Base-by-base conservation (phyloP, 2,113 vertebrate genomes). In the Micromys minutus region DNA sequence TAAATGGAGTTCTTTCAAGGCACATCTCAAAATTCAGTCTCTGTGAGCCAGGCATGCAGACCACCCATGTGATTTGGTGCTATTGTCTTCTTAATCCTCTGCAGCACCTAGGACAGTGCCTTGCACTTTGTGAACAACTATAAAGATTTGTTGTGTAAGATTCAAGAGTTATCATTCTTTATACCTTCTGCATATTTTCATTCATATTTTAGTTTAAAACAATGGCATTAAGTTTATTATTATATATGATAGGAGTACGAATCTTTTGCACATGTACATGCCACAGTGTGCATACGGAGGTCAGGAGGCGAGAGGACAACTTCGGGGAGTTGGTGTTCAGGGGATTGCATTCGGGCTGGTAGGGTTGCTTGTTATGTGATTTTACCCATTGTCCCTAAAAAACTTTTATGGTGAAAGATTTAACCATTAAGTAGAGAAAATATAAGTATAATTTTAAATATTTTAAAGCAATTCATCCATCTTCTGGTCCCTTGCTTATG, bases 401-500 rank as follows among this genome's bases (percentile, higher is more conserved):
- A 50, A 50, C 12, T 2, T 36, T 59, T 67, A 92, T 63, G 39
- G 15, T 59, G 47, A 92, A 95, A 90, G 45, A 91, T 93, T 94
- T 86, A 86, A 90, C 87, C 26, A 79, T 92, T 55, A 89, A 89
- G 15, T 87, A 86, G 45, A 88, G 69, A 96, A 95, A 95, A 75
- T 84, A 52, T 65, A 19, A 92, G 77, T 81, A 67, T 36, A 67
- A 36, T 67, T 67, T 67, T 67, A 95, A 94, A 67, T 92, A 89
- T 76, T 96, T 95, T 93, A 89, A 96, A 94, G n/a, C 12, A 90
- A 95, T 85, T 86, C 65, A 81, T 92, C 75, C n/a, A n/a, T 89
- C 17, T 89, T 85, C 63, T 36, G n/a, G n/a, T 75, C 1, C 57
- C 93, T 91, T 87, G 26, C 83, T 89, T 34, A 12, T 86, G 2